Evolutionary conservation across 2,797 vertebrate species (phyloP).

Genomic region (Gymnothorax reevesii): DNA sequence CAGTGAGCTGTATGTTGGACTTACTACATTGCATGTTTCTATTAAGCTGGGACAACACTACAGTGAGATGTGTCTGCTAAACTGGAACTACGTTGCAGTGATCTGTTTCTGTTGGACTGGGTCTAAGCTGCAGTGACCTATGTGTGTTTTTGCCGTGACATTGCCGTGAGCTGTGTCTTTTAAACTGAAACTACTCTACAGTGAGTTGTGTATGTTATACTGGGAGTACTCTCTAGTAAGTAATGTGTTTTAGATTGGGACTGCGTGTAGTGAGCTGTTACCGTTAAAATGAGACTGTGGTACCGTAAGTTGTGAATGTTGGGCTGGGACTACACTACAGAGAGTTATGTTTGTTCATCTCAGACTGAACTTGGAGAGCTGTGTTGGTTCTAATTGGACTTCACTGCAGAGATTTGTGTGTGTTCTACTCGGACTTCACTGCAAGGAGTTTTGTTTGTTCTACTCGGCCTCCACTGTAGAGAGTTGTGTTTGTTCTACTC

Average conservation of each 20-base stretch:
- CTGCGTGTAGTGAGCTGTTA: too few species aligned
- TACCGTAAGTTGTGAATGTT: background rate
- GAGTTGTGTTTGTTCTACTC: background rate
- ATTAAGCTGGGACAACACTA: background rate
- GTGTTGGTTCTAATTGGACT: background rate
- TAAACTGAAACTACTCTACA: background rate
- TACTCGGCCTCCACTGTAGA: too few species aligned
- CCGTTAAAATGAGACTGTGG: background rate
- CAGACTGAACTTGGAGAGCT: background rate
- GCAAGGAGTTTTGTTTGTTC: too few species aligned
- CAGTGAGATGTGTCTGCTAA: background rate
- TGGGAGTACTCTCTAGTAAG: background rate
- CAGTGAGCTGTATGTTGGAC: too few species aligned
- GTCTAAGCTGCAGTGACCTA: background rate
- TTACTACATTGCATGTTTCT: background rate
- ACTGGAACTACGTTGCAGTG: background rate
- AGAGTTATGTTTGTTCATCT: background rate
- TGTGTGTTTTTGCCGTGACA: background rate
- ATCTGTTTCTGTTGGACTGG: background rate
- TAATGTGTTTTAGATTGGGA: background rate
- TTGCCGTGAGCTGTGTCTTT: background rate
- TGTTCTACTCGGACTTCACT: too few species aligned
- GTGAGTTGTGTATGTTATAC: background rate
- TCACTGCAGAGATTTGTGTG: background rate
- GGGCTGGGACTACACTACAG: background rate